Evolutionary conservation across 2,797 vertebrate species (phyloP), one percentile per base, ranked within the genome.

Genomic region (Helicolenus hilgendorfi): DNA sequence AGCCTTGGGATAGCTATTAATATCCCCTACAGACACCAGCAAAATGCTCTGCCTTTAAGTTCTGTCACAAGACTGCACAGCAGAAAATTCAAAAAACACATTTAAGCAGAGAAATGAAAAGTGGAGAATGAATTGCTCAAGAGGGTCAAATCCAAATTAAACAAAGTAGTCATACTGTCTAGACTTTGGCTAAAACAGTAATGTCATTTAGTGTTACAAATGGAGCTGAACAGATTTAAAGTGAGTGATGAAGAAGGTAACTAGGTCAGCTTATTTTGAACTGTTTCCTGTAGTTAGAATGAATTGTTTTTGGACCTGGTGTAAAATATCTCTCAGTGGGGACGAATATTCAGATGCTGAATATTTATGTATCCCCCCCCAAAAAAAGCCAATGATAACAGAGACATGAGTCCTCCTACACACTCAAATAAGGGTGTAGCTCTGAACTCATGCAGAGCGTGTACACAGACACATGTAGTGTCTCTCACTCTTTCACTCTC

Each of bases 1-100:
- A 97, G 96, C 94, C 95, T 95, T 96, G 95, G 89, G 87, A 92
- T 92, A 89, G 87, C 95, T 97, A 98, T 97, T 97, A 97, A 98
- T 97, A 97, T 97, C 93, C 95, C 91, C 90, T 86, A 81, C 94
- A 97, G 96, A 97, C 97, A 94, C 81, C 79, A 91, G 94, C 88
- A 93, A 90, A 92, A 92, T 14, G 79, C 83, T 91, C 69, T 86
- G 82, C 89, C 88, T 94, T 90, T 75, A 80, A 78, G 49, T 79
- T 93, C 90, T 87, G 83, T 74, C 79, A 65, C 74, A 91, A 79
- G 84, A 82, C 84, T 79, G 31, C 69, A 55, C 62, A 59, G 92
- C 65, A 87, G 72, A 78, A 81, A 72, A 72, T 84, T 60, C 45
- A 74, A 83, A 82, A 65, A 75, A 76, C 53, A 83, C 36, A 84